phyloP scores from a whole-genome alignment of 1,140 invertebrate genomes.

The Leptinotarsa texana region DNA sequence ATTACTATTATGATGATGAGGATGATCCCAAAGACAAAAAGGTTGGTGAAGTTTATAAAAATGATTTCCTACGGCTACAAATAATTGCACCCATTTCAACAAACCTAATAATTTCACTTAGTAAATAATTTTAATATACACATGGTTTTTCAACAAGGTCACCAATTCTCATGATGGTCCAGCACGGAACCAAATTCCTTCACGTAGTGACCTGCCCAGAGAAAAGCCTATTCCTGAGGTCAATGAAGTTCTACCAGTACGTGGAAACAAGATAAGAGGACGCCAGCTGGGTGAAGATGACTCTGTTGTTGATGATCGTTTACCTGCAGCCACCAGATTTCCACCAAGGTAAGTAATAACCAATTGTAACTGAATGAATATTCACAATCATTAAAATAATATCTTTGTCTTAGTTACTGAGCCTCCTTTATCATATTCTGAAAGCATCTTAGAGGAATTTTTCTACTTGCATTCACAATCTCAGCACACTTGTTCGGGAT shows the following conservation, averaged over 20 bases:
- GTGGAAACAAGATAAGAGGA: slow-evolving; percentile 59
- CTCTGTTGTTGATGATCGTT: slow-evolving; percentile 65
- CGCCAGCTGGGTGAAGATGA: slow-evolving; percentile 63
- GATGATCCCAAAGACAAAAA: slow-evolving; percentile 44
- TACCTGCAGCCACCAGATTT: slow-evolving; percentile 78
- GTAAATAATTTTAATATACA: no score
- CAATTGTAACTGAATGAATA: no score
- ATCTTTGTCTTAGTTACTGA: no score
- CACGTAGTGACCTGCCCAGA: slow-evolving; percentile 64
- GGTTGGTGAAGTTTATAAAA: not conserved
- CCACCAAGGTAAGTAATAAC: slow-evolving; percentile 58
- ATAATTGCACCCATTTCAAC: not conserved
- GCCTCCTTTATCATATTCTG: no score
- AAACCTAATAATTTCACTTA: not conserved
- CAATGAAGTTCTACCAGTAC: slow-evolving; percentile 69
- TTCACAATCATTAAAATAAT: no score
- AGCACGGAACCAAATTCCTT: slow-evolving; percentile 58
- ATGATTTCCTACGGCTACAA: not conserved
- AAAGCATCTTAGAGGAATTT: no score
- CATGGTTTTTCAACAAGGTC: slow-evolving; percentile 16
- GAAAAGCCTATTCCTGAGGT: slow-evolving; percentile 61
- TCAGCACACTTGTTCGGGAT: no score
- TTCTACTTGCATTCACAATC: no score
- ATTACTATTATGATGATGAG: slow-evolving; percentile 86
- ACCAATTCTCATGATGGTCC: slow-evolving; percentile 65